Conservation (phyloP, 1,140 invertebrate genomes). For the Saccostrea glomerata region DNA sequence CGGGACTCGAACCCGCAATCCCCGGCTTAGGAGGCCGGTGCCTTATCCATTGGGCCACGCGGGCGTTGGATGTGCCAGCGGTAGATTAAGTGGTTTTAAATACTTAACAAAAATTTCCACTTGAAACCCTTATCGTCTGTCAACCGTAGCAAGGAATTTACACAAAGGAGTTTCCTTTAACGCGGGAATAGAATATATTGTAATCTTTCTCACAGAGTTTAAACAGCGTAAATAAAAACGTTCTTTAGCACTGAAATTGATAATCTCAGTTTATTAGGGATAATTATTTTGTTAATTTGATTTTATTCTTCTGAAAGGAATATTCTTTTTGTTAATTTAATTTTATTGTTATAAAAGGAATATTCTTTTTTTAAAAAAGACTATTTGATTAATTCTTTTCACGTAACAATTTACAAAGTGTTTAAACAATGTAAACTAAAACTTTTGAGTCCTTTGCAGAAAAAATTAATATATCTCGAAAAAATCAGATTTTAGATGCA, state of each 20-base stretch:
- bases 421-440: too few relatives aligned
- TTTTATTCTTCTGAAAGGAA: too few relatives aligned
- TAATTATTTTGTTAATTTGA: too few relatives aligned
- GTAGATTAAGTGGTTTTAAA: neutral
- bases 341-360: too few relatives aligned
- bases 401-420: too few relatives aligned
- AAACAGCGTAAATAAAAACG: neutral
- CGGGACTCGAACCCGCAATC: slow-evolving; percentile 78
- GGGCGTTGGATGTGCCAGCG: neutral
- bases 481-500: too few relatives aligned
- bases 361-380: too few relatives aligned
- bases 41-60: slow-evolving; percentile 79
- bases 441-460: too few relatives aligned
- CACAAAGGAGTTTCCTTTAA: neutral
- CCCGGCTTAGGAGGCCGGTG: slow-evolving; percentile 79
- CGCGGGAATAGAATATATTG: neutral
- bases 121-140: slow-evolving; percentile 2
- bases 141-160: slow-evolving; percentile 8
- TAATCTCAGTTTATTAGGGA: neutral
- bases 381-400: too few relatives aligned
- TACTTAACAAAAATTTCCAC: neutral
- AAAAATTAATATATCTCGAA: too few relatives aligned
- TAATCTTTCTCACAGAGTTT: too few relatives aligned
- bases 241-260: neutral
- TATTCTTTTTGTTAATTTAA: too few relatives aligned